phyloP scores from a whole-genome alignment of 2,113 vertebrate species.

The Engraulis encrasicolus region DNA sequence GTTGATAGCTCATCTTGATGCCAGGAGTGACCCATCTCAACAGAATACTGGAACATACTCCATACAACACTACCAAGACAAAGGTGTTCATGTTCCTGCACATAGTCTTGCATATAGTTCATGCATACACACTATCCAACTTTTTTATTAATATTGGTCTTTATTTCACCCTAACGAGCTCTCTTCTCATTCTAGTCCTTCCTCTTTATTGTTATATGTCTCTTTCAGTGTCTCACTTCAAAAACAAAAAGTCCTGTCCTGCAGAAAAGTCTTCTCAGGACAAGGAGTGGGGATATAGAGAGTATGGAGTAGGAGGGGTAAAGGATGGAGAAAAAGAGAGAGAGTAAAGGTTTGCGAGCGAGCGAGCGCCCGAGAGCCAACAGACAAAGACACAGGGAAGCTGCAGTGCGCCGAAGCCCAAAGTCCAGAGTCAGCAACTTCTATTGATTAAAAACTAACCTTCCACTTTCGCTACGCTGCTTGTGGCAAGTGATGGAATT shows the following conservation, averaged over 20 bases:
- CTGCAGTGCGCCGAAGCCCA: conserved; percentile 81
- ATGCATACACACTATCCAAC: not conserved
- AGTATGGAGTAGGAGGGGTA: conserved; percentile 40
- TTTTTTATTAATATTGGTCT: not conserved
- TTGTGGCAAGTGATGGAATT: conserved; percentile 90
- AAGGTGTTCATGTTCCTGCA: too few species aligned
- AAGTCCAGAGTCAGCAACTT: conserved; percentile 97
- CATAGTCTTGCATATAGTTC: too few species aligned
- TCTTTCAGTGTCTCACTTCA: conserved; percentile 76
- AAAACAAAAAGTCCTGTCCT: conserved; percentile 83
- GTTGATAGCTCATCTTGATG: too few species aligned
- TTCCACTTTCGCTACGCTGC: conserved; percentile 93
- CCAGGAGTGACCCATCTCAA: too few species aligned
- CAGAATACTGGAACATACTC: too few species aligned
- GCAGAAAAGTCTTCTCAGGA: conserved; percentile 79
- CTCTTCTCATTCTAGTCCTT: not conserved
- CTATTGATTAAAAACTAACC: conserved; percentile 99
- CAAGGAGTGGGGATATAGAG: conserved; percentile 72
- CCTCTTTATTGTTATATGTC: not conserved
- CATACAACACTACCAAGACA: too few species aligned
- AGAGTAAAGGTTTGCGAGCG: conserved; percentile 78
- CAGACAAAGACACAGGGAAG: conserved; percentile 83
- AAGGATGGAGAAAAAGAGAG: conserved; percentile 45
- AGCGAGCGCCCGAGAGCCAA: conserved; percentile 72
- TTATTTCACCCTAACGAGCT: not conserved